Base-by-base conservation (phyloP, 2,113 vertebrate species). In the Cyanoramphus novaezelandiae region DNA sequence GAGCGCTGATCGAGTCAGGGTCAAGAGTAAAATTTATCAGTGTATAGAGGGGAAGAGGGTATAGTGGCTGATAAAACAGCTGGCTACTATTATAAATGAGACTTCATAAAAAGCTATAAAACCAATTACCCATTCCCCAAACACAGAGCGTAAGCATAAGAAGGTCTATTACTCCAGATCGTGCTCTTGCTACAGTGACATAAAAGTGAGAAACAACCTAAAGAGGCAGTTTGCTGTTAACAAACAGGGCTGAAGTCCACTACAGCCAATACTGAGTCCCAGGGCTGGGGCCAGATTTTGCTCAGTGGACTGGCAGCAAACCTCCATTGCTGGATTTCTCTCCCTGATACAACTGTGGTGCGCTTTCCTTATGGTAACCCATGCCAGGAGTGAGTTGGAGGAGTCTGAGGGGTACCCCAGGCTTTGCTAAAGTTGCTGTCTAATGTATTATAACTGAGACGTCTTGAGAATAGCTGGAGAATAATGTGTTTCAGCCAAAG, bases 31-130 rank as follows among this genome's bases (percentile, higher is more conserved):
- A 91, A 75, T 83, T 65, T 78, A 27, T 28, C 77, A 27, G 25
- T 55, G 29, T 77, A 5, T 9, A 28, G 60, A 62, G 65, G 10
- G 9, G 31, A 76, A 41, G 35, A 74, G 53, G 62, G 27, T 70
- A 7, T 13, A 64, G 29, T 31, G 49, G n/a, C 64, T 84, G 74
- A 50, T 67, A 89, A 80, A 89, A 59, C 72, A 91, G 47, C 72
- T 89, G 84, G 77, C 59, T 93, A 83, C 35, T 10, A 18, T 93
- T 89, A 53, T 14, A 65, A 83, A 67, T 62, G 85, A 84, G 86
- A 47, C 41, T 82, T 84, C 41, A 81, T 89, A 70, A 74, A 94
- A 78, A 81, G 53, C 49, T 70, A 14, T 78, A 84, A 94, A 86
- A 53, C 69, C 29, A 74, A 78, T 91, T 91, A 86, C 29, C 81